A percentile compares a stretch with the other conserved stretches of the same genome.
phyloP scores from a whole-genome alignment of 2,888 invertebrate species.

The Malacosoma neustria region DNA sequence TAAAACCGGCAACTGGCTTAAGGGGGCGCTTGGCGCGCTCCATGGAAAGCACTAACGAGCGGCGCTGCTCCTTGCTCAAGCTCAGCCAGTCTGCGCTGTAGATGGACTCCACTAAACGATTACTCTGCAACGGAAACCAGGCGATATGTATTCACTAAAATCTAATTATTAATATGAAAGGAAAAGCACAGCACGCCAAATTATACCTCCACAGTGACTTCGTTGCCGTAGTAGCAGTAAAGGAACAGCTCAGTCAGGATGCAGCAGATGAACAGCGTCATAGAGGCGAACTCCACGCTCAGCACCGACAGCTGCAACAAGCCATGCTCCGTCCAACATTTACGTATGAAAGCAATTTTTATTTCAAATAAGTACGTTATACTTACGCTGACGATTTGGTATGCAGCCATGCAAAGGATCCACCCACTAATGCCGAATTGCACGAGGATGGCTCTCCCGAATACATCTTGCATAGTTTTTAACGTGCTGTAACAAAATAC shows the following conservation, averaged over 20 bases:
- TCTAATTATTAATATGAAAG: no score
- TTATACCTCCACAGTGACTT: slow-evolving; percentile 55
- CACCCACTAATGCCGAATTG: slow-evolving; percentile 61
- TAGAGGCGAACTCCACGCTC: slow-evolving; percentile 65
- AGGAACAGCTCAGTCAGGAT: slow-evolving; percentile 71
- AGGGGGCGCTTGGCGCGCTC: slow-evolving; percentile 58
- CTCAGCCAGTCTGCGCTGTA: slow-evolving; percentile 50
- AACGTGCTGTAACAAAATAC: slow-evolving; percentile 29
- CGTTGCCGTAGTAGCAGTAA: slow-evolving; percentile 75
- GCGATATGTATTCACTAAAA: no score
- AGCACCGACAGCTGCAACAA: slow-evolving; percentile 33
- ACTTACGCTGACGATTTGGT: slow-evolving; percentile 54
- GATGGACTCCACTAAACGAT: slow-evolving; percentile 42
- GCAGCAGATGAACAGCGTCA: slow-evolving; percentile 66
- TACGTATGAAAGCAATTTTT: no score
- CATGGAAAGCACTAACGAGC: slow-evolving; percentile 56
- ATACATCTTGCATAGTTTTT: slow-evolving; percentile 39
- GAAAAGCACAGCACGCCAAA: background rate
- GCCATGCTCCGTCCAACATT: background rate
- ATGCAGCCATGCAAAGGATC: slow-evolving; percentile 64
- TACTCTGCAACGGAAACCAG: slow-evolving; percentile 38
- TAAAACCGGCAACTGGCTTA: slow-evolving; percentile 55
- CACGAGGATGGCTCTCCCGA: slow-evolving; percentile 45
- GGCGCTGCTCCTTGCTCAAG: slow-evolving; percentile 24
- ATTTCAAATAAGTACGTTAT: no score